A percentile compares a stretch with the other conserved stretches of the same genome.
phyloP scores from a whole-genome alignment of 1,140 invertebrate species.

The Pectinophora gossypiella region DNA sequence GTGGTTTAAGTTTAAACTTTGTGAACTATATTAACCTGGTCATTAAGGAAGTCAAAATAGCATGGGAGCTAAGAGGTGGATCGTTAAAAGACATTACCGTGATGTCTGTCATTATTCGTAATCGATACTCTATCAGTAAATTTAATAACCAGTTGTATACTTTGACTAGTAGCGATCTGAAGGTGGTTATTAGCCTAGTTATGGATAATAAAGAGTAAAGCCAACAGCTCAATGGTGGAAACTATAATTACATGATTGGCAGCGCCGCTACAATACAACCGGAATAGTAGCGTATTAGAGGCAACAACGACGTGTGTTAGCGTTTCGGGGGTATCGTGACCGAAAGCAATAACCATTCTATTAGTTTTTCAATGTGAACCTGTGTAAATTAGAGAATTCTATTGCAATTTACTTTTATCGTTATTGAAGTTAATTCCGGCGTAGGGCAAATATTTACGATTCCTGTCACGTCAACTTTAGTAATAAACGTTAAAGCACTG shows the following conservation, averaged over 20 bases:
- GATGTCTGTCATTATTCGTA: not conserved
- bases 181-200: conserved; percentile 20
- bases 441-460: conserved; percentile 15
- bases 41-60: not conserved
- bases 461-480: conserved; percentile 15
- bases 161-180: not conserved
- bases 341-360: conserved; percentile 39
- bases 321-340: conserved; percentile 42
- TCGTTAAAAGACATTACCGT: not conserved
- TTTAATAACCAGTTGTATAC: not conserved
- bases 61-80: not conserved
- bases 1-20: too few relatives aligned
- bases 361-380: conserved; percentile 41
- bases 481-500: not conserved
- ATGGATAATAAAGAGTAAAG: conserved; percentile 24
- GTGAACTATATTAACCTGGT: not conserved
- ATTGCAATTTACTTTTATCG: conserved; percentile 18
- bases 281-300: conserved; percentile 37
- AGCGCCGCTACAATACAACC: conserved; percentile 32
- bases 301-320: conserved; percentile 33
- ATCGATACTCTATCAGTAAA: conserved; percentile 1
- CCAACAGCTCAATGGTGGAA: conserved; percentile 32
- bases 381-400: conserved; percentile 29
- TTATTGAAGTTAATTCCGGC: conserved; percentile 21
- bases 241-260: conserved; percentile 46